phyloP scores from a whole-genome alignment of 2,113 vertebrate genomes.

The Ctenodactylus gundi region DNA sequence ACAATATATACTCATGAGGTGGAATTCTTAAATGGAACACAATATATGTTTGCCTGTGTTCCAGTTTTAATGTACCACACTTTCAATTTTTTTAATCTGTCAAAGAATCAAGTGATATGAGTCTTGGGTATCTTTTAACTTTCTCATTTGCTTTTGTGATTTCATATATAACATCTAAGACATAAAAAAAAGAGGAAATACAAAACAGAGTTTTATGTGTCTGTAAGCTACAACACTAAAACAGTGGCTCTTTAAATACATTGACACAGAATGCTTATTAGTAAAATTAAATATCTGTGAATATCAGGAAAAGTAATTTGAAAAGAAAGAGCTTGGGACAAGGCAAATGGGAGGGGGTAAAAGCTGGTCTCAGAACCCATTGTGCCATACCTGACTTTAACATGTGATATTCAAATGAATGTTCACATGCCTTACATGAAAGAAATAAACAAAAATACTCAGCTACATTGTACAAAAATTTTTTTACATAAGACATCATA shows the following conservation, averaged over 20 bases:
- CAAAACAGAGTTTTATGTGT: slow-evolving; percentile 44
- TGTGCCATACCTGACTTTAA: slow-evolving; percentile 79
- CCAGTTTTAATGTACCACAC: slow-evolving; percentile 50
- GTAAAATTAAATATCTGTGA: slow-evolving; percentile 65
- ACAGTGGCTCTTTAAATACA: slow-evolving; percentile 73
- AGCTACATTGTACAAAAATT: slow-evolving; percentile 83
- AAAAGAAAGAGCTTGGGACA: slow-evolving; percentile 67
- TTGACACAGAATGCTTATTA: slow-evolving; percentile 64
- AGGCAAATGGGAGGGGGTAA: slow-evolving; percentile 70
- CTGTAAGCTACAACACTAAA: slow-evolving; percentile 62
- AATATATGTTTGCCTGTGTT: slow-evolving; percentile 11
- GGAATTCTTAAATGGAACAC: slow-evolving; percentile 34
- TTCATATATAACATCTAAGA: slow-evolving; percentile 46
- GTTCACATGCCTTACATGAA: slow-evolving; percentile 68
- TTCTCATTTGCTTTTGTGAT: slow-evolving; percentile 2
- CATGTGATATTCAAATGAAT: slow-evolving; percentile 60
- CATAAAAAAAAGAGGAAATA: slow-evolving; percentile 7
- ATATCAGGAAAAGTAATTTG: slow-evolving; percentile 51
- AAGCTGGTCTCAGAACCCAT: slow-evolving; percentile 79
- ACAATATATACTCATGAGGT: not conserved
- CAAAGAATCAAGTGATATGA: slow-evolving; percentile 67
- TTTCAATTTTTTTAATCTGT: not conserved
- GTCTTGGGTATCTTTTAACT: slow-evolving; percentile 48
- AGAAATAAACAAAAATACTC: slow-evolving; percentile 83
- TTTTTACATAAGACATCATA: slow-evolving; percentile 81